Percentiles rank a stretch among this genome's conserved stretches.
These are phyloP conservation scores for Phalacrocorax pelagicus DNA, from an alignment of 2,113 vertebrate species.

Conservation along the genomic window DNA sequence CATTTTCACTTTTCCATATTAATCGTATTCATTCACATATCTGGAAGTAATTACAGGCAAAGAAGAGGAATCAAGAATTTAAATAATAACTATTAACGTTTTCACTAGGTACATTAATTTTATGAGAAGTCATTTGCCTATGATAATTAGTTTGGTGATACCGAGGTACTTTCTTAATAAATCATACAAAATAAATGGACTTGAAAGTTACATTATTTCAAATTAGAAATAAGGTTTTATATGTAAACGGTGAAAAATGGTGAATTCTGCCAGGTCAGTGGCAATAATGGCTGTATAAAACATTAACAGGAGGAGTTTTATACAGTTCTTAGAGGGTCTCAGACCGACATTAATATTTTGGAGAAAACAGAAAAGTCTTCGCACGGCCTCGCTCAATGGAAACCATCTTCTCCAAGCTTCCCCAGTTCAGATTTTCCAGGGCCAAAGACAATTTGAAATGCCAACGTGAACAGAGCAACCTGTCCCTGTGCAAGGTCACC, in stretches of 20 bases:
- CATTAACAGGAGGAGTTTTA: not conserved
- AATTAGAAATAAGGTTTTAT: conserved; percentile 31
- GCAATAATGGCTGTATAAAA: not conserved
- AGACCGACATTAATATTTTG: too few relatives aligned
- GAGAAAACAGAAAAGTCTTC: not conserved
- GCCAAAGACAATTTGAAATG: not conserved
- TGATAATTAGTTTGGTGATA: conserved; percentile 64
- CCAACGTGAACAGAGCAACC: accelerated
- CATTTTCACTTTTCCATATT: conserved; percentile 24
- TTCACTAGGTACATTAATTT: conserved; percentile 60
- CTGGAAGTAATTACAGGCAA: conserved; percentile 66
- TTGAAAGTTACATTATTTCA: conserved; percentile 48
- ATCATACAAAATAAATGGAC: conserved; percentile 63
- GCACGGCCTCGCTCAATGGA: not conserved
- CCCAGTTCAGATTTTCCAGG: too few relatives aligned
- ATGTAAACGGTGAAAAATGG: not conserved
- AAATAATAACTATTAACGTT: conserved; percentile 60
- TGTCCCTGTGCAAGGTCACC: not conserved
- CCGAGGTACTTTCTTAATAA: conserved; percentile 40
- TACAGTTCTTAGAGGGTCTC: accelerated
- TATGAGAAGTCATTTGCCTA: conserved; percentile 54
- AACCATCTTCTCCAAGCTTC: not conserved
- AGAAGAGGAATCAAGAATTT: conserved; percentile 58
- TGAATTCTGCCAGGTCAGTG: not conserved
- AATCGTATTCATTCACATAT: conserved; percentile 42